phyloP scores from a whole-genome alignment of 2,113 vertebrate genomes.

The Ptyas mucosa region DNA sequence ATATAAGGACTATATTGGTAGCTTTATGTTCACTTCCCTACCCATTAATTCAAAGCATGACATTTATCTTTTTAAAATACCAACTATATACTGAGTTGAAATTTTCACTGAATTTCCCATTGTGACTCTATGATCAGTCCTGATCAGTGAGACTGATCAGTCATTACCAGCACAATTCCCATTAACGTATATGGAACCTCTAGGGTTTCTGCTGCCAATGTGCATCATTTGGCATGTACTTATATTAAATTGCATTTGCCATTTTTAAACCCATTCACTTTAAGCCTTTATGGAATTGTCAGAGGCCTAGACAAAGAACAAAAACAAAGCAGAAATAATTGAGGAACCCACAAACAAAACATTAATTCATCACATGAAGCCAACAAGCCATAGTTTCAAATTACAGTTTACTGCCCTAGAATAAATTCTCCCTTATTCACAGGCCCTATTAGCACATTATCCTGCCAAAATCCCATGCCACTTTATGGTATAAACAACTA shows the following conservation, averaged over 20 bases:
- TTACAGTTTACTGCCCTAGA: neutral
- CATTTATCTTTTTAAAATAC: neutral
- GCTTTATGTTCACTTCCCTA: neutral
- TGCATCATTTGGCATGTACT: neutral
- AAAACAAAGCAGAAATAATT: neutral
- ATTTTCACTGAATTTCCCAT: neutral
- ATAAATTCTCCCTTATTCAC: neutral
- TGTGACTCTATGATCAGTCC: neutral
- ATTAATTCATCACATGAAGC: neutral
- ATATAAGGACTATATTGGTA: neutral
- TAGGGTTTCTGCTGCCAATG: neutral
- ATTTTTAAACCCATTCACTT: neutral
- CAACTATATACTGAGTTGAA: neutral
- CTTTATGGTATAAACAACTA: neutral
- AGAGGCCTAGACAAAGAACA: neutral
- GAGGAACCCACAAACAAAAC: neutral
- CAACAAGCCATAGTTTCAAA: neutral
- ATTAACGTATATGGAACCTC: neutral
- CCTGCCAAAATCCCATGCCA: neutral
- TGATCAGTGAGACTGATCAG: neutral
- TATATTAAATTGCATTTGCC: neutral
- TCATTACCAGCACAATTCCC: neutral
- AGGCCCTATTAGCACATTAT: neutral
- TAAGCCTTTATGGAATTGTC: neutral
- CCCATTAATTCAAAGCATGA: neutral